Conservation (phyloP, 2,113 vertebrate genomes). For the Nansenia antarctica region DNA sequence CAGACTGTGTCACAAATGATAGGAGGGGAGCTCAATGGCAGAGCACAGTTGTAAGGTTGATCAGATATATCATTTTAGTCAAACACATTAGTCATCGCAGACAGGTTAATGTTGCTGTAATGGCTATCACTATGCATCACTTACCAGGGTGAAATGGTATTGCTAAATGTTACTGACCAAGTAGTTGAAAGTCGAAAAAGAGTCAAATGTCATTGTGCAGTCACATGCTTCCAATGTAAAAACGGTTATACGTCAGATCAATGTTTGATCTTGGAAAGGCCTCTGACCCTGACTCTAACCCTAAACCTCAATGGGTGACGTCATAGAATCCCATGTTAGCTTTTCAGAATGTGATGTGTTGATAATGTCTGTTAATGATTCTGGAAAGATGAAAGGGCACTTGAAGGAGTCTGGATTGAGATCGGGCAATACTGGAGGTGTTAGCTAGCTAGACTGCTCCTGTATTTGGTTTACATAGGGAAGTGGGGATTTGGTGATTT, state of each 20-base stretch:
- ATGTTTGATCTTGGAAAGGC: not conserved
- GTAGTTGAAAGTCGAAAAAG: not conserved
- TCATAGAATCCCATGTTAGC: not conserved
- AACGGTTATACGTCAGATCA: not conserved
- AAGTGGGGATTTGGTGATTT: not conserved
- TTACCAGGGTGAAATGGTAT: slow-evolving; percentile 23
- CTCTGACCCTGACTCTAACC: not conserved
- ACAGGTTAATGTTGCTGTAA: slow-evolving; percentile 40
- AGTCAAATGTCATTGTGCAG: not conserved
- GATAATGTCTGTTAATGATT: slow-evolving; percentile 3
- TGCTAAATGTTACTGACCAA: not conserved
- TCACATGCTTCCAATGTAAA: not conserved
- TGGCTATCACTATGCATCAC: slow-evolving; percentile 36
- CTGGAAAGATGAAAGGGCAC: slow-evolving; percentile 42
- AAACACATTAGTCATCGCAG: slow-evolving; percentile 37
- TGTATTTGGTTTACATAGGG: not conserved
- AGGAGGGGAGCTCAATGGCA: too few relatives aligned
- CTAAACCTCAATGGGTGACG: not conserved
- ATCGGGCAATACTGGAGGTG: slow-evolving; percentile 33
- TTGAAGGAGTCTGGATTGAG: slow-evolving; percentile 50
- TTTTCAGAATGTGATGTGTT: not conserved
- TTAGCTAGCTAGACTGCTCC: slow-evolving; percentile 41
- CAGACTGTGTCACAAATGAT: too few relatives aligned
- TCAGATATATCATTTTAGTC: slow-evolving; percentile 10
- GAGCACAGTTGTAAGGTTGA: not conserved